Conservation (phyloP, 1,140 invertebrate genomes). For the Drosophila funebris region DNA sequence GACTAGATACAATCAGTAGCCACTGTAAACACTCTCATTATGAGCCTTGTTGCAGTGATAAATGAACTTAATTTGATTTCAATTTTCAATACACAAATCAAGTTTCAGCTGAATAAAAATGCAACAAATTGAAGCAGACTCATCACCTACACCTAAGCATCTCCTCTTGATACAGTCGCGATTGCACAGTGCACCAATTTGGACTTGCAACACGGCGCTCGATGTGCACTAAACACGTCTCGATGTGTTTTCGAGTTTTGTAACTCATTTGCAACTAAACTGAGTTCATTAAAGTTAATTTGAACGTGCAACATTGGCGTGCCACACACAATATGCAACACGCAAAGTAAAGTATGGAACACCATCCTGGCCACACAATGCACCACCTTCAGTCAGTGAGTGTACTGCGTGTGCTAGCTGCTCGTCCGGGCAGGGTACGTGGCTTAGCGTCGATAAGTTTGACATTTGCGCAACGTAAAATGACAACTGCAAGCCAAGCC, state of each 20-base stretch:
- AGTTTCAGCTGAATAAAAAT: neutral
- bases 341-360: conserved; percentile 25
- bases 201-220: conserved; percentile 12
- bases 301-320: conserved; percentile 78
- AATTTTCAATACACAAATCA: too few relatives aligned
- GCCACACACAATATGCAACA: conserved; percentile 57
- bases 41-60: too few relatives aligned
- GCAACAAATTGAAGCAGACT: conserved; percentile 5
- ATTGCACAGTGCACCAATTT: neutral
- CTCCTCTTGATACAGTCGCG: neutral
- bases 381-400: conserved; percentile 9
- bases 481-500: conserved; percentile 53
- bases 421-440: conserved; percentile 61
- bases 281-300: conserved; percentile 82
- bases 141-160: neutral
- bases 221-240: conserved; percentile 70
- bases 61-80: too few relatives aligned
- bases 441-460: conserved; percentile 78
- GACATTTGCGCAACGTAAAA: conserved; percentile 78
- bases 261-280: conserved; percentile 82
- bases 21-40: too few relatives aligned
- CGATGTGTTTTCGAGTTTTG: conserved; percentile 81
- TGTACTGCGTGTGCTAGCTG: conserved; percentile 6
- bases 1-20: too few relatives aligned
- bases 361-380: conserved; percentile 43